These are phyloP conservation scores for Indicator maculatus DNA, from an alignment of 2,113 vertebrate genomes.

Conservation along the genomic window DNA sequence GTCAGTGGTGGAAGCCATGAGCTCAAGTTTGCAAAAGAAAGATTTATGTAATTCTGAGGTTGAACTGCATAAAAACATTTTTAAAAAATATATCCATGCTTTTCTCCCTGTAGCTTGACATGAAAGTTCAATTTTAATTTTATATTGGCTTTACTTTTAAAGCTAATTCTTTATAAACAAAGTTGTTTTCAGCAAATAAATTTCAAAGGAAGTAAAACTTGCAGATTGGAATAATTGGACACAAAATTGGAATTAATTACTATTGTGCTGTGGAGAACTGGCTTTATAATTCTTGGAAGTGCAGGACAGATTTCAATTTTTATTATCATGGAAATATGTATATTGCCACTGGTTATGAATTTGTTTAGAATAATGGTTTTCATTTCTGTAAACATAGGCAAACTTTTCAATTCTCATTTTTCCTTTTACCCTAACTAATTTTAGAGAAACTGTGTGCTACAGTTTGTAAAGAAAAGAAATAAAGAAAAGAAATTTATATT, in stretches of 20 bases:
- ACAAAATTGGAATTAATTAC: background rate
- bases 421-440: background rate
- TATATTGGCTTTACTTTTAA: background rate
- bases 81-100: fast-evolving
- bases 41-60: background rate
- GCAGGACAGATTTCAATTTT: background rate
- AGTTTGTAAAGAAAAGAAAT: background rate
- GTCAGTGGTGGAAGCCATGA: background rate
- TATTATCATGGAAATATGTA: background rate
- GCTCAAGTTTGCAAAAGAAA: background rate
- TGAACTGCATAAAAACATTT: background rate
- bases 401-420: background rate
- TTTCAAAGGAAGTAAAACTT: background rate
- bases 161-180: background rate
- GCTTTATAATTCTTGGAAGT: background rate
- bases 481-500: background rate
- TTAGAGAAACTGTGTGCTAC: background rate
- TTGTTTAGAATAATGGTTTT: background rate
- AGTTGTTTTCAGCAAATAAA: background rate
- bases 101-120: background rate
- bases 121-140: background rate
- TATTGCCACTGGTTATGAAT: background rate
- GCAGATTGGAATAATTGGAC: background rate
- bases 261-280: background rate
- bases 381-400: background rate